Percentiles rank a stretch among this genome's conserved stretches.
These are phyloP conservation scores for Galaxea fascicularis DNA, from an alignment of 92 coral and sea anemone genomes.

Conservation along the genomic window DNA sequence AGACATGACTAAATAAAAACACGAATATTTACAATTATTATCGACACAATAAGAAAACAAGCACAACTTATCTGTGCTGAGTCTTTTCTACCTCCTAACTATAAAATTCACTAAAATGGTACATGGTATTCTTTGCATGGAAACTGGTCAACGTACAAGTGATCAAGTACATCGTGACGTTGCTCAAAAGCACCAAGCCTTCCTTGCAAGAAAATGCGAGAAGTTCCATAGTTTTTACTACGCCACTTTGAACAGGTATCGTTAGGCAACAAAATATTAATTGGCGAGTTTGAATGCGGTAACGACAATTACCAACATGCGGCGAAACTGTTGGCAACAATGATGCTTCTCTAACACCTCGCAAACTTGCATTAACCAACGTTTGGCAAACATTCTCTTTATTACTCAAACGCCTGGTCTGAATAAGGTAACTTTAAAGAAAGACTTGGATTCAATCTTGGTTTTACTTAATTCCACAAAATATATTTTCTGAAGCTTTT, in stretches of 20 bases:
- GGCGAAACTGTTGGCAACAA: no score
- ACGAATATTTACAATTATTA: not conserved
- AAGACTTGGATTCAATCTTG: no score
- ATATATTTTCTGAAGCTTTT: no score
- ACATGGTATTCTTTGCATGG: not conserved
- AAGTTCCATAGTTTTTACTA: not conserved
- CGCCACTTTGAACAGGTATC: not conserved
- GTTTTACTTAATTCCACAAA: no score
- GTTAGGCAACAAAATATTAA: not conserved
- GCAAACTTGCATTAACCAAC: no score
- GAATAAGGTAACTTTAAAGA: no score
- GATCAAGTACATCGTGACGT: not conserved
- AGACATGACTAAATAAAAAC: not conserved
- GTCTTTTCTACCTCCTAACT: not conserved
- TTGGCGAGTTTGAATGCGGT: no score
- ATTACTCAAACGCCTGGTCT: no score
- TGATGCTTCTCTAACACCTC: no score
- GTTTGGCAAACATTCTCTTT: no score
- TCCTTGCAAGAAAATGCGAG: not conserved
- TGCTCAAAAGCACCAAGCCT: not conserved
- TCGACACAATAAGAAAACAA: not conserved
- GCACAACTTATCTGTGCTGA: not conserved
- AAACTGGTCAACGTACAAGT: not conserved
- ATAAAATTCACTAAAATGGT: conserved; percentile 4
- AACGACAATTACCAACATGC: no score